A percentile compares a stretch with the other conserved stretches of the same genome.
phyloP scores from a whole-genome alignment of 2,888 invertebrate species.

The Eueremaeus valkanovi region DNA sequence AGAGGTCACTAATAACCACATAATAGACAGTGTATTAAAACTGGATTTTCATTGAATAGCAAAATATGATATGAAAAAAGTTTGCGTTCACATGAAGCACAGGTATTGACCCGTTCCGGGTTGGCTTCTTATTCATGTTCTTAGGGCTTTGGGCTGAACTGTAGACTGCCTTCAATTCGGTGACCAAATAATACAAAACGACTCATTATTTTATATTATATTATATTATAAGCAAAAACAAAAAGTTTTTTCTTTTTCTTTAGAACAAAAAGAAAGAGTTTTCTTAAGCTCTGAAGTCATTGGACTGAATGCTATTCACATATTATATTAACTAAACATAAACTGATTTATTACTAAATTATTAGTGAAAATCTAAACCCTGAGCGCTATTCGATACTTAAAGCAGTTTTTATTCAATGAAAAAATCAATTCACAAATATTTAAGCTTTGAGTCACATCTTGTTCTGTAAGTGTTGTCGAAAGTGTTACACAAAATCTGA shows the following conservation, averaged over 20 bases:
- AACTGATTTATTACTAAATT: too few relatives aligned
- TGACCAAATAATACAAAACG: neutral
- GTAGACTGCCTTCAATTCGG: neutral
- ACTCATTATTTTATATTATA: too few relatives aligned
- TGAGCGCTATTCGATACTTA: neutral
- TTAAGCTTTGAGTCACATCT: neutral
- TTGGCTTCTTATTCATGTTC: neutral
- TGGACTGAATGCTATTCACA: neutral
- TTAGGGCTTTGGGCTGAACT: too few relatives aligned
- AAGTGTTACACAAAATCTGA: neutral
- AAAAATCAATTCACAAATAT: neutral
- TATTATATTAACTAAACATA: too few relatives aligned
- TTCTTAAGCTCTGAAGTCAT: neutral
- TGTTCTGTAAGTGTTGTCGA: neutral
- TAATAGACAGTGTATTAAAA: neutral
- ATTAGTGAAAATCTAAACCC: too few relatives aligned
- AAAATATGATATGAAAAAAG: neutral
- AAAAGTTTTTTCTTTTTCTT: neutral
- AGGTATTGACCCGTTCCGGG: conserved; percentile 17
- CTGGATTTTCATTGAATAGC: conserved; percentile 1
- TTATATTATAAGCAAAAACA: neutral
- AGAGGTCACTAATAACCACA: neutral
- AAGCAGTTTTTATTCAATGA: neutral
- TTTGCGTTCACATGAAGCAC: neutral
- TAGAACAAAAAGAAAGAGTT: neutral